Base-by-base conservation (phyloP, 2,888 invertebrate genomes). In the Oscheius sp. region DNA sequence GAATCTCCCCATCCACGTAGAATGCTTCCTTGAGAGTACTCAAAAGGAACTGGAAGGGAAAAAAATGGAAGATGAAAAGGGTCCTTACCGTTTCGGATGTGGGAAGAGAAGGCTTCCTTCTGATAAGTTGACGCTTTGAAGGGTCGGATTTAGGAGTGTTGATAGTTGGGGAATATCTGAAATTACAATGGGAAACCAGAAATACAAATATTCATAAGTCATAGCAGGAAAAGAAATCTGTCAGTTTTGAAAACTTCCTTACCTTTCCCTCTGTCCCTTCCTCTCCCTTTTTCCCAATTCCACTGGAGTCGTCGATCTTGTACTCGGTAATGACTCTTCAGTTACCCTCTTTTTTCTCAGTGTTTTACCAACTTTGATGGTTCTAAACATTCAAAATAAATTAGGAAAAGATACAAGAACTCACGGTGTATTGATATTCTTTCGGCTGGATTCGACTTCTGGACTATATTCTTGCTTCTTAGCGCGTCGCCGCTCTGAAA, bases 391-490 rank as follows among this genome's bases (percentile, higher is more conserved):
- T 41, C 20, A 41, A 3, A 17, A 41, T n/a, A n/a, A n/a, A n/a
- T n/a, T 2, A 41, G 41, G 12, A 41, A 41, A 6, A 41, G 3
- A 41, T 41, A 41, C 14, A 41, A 41, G 3, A 41, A 41, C 41
- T 41, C 41, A 41, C 41, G 12, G n/a, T 2, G 12, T 20, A n/a
- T n/a, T n/a, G n/a, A n/a, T n/a, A n/a, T n/a, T n/a, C n/a, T n/a
- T n/a, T n/a, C n/a, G n/a, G n/a, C 12, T 41, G 3, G 41, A 12
- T 41, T 50, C 50, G 24, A 54, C 54, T 33, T 54, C 54, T 54
- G 54, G 54, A n/a, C 54, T 54, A 24, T 33, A 54, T 9, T 54
- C 54, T 22, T 54, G 32, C 33, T 33, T 54, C 22, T 54, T 54
- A 6, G 32, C 17, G 9, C 54, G 14, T 54, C 12, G 32, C 20